Evolutionary conservation across 1,140 invertebrate genomes (phyloP).

Genomic region (Dolichoris vasculosae): DNA sequence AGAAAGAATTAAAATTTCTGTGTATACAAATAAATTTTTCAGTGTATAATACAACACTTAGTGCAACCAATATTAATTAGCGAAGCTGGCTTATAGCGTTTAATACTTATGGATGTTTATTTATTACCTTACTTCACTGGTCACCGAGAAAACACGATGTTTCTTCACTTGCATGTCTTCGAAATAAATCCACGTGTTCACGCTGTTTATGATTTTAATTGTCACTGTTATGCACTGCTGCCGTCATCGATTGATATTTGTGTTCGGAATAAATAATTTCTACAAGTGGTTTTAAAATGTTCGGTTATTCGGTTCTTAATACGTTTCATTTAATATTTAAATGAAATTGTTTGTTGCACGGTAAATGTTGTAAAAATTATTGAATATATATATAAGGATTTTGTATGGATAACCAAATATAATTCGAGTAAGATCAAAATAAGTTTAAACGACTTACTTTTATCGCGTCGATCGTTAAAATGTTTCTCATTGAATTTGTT

Average conservation of each 20-base stretch:
- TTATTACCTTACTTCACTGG: neutral
- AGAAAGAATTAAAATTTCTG: too few species aligned
- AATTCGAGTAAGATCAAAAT: too few species aligned
- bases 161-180: neutral
- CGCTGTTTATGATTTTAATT: neutral
- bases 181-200: neutral
- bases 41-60: neutral
- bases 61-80: neutral
- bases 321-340: neutral
- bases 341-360: neutral
- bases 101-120: neutral
- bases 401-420: neutral
- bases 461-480: too few species aligned
- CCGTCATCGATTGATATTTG: neutral
- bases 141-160: neutral
- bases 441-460: too few species aligned
- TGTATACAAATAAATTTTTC: neutral
- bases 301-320: too few species aligned
- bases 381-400: neutral
- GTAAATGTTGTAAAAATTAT: neutral
- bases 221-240: neutral
- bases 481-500: too few species aligned
- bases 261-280: neutral
- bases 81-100: neutral
- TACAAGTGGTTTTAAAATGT: neutral